These are phyloP conservation scores for Epirrhoe tristata DNA, from an alignment of 2,888 invertebrate species.

Conservation along the genomic window DNA sequence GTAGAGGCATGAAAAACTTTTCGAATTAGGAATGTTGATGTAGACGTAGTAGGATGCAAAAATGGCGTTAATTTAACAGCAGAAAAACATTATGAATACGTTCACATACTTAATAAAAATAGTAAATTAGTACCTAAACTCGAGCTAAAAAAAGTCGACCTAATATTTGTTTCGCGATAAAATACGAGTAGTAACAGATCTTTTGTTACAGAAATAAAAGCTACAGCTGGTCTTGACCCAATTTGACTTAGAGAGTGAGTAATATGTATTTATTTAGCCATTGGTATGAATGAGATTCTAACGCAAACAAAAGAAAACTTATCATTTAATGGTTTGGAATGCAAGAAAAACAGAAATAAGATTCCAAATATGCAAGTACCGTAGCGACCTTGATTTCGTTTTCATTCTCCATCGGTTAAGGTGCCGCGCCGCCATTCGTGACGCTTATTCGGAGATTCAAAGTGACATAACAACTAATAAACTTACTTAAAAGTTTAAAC, in stretches of 20 bases:
- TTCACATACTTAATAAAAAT: neutral
- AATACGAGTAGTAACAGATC: constrained; percentile 42
- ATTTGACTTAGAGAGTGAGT: neutral
- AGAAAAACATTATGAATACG: neutral
- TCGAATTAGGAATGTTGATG: constrained; percentile 27
- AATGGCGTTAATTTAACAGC: constrained; percentile 3
- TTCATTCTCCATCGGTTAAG: constrained; percentile 64
- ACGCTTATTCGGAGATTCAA: constrained; percentile 58
- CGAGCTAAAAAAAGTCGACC: constrained; percentile 5
- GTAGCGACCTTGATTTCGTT: constrained; percentile 82
- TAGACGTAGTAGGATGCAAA: constrained; percentile 9
- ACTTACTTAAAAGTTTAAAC: constrained; percentile 26
- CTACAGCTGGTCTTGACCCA: constrained; percentile 69
- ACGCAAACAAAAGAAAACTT: neutral
- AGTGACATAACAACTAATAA: constrained; percentile 60
- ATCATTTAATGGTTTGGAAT: neutral
- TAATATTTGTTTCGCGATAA: constrained; percentile 20
- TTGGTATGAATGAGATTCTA: neutral
- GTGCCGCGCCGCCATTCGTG: constrained; percentile 48
- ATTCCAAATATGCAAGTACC: constrained; percentile 72
- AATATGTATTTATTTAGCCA: neutral
- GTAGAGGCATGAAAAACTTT: constrained; percentile 37
- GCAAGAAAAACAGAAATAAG: constrained; percentile 24
- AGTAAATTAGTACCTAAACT: no score
- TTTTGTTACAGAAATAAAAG: constrained; percentile 56